A percentile compares a stretch with the other conserved stretches of the same genome.
These are phyloP conservation scores for Criorhina ranunculi DNA, from an alignment of 2,888 invertebrate genomes.

Conservation along the genomic window DNA sequence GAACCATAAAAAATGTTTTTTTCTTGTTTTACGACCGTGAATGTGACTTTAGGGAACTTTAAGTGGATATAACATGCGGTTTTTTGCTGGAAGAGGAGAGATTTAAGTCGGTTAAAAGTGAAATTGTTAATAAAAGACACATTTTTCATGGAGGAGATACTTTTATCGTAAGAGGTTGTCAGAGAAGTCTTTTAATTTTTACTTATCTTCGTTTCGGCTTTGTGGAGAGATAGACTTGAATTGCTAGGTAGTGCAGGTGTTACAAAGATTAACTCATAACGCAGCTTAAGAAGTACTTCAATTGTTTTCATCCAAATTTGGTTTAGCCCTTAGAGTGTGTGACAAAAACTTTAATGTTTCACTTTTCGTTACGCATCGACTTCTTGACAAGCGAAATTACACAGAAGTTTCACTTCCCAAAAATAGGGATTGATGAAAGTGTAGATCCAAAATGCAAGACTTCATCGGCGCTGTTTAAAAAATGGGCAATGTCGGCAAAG, in stretches of 20 bases:
- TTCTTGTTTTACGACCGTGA: constrained; percentile 33
- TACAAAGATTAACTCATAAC: no score
- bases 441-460: no score
- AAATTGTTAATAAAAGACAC: constrained; percentile 54
- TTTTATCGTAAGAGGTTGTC: constrained; percentile 5
- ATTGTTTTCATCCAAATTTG: no score
- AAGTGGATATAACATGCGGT: constrained; percentile 30
- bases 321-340: no score
- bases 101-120: constrained; percentile 23
- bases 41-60: constrained; percentile 39
- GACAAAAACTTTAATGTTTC: no score
- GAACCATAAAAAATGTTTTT: constrained; percentile 22
- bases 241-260: background rate
- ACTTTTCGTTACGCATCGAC: no score
- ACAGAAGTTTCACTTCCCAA: no score
- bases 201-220: background rate
- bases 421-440: no score
- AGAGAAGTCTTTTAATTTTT: background rate
- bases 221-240: background rate
- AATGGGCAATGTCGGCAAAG: no score
- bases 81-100: background rate
- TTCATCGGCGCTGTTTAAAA: no score
- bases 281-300: no score
- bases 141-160: constrained; percentile 30
- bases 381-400: no score